A percentile compares a stretch with the other conserved stretches of the same genome.
These are phyloP conservation scores for Chironomus striatipennis DNA, from an alignment of 1,140 invertebrate genomes.

Conservation along the genomic window DNA sequence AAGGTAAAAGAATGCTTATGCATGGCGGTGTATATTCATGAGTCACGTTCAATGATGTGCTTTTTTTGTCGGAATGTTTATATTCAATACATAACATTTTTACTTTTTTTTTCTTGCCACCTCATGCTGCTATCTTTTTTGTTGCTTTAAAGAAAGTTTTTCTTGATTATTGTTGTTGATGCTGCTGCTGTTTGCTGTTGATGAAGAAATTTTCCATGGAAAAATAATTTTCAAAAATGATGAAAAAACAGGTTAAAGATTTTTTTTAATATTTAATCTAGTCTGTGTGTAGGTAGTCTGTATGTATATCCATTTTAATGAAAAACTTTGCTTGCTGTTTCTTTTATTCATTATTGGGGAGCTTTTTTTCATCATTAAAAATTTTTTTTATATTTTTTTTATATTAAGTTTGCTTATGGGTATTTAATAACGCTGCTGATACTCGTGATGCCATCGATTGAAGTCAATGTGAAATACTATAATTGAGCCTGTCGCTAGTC, in stretches of 20 bases:
- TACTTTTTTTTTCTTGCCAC: background rate
- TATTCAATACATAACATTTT: constrained; percentile 4
- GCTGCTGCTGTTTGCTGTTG: background rate
- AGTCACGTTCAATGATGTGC: constrained; percentile 11
- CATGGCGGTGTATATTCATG: background rate
- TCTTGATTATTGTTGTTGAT: background rate
- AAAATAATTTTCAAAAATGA: background rate
- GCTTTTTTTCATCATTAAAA: background rate
- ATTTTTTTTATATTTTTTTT: background rate
- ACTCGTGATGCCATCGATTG: constrained; percentile 99
- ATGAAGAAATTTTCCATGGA: background rate
- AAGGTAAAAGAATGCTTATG: no score
- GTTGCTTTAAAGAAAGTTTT: no score
- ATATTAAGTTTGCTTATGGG: background rate
- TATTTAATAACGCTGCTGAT: constrained; percentile 77
- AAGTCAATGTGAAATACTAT: constrained; percentile 99
- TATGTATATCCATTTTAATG: background rate
- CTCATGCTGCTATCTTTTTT: background rate
- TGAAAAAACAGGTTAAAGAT: no score
- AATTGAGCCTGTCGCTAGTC: constrained; percentile 91
- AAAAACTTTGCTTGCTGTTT: background rate
- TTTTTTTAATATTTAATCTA: no score
- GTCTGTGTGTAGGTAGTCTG: background rate
- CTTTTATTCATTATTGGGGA: background rate
- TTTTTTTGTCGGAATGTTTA: background rate